These are phyloP conservation scores for Pelvicachromis taeniatus DNA, from an alignment of 2,113 vertebrate species.

Conservation along the genomic window DNA sequence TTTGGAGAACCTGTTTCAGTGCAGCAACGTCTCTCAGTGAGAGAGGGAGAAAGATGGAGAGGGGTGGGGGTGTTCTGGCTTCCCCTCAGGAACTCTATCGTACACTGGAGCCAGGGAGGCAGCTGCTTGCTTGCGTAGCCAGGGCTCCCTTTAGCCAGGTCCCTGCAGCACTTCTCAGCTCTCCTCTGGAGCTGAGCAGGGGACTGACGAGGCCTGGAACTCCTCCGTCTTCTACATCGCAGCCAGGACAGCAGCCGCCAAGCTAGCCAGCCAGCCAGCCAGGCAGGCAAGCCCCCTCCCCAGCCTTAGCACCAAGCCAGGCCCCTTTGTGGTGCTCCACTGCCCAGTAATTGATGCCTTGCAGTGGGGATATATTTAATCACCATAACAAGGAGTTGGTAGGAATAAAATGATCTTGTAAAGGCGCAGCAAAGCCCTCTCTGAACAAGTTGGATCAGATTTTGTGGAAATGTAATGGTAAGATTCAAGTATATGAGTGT, in stretches of 20 bases:
- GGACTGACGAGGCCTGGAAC: constrained; percentile 58
- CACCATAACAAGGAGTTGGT: constrained; percentile 73
- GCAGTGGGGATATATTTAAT: constrained; percentile 78
- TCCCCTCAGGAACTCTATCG: constrained; percentile 35
- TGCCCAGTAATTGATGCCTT: constrained; percentile 78
- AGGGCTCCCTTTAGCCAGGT: constrained; percentile 56
- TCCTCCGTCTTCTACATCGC: constrained; percentile 32
- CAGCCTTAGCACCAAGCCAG: constrained; percentile 48
- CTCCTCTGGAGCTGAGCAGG: constrained; percentile 42
- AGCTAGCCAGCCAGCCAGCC: constrained; percentile 33
- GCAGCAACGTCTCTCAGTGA: not conserved
- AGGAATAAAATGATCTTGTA: constrained; percentile 76
- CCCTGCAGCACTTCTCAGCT: constrained; percentile 54
- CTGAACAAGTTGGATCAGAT: constrained; percentile 50
- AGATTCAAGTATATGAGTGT: not conserved
- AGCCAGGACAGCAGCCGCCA: constrained; percentile 60
- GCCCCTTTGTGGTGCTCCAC: constrained; percentile 59
- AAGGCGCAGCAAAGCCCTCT: constrained; percentile 60
- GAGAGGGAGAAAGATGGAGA: not conserved
- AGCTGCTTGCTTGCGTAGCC: constrained; percentile 59
- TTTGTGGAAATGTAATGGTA: constrained; percentile 30
- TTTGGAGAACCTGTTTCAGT: constrained; percentile 24
- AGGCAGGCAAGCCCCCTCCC: constrained; percentile 51
- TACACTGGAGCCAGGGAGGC: constrained; percentile 54
- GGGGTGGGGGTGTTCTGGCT: constrained; percentile 17